Base-by-base conservation (phyloP, 2,888 invertebrate genomes). In the Drosophila anomalipes region DNA sequence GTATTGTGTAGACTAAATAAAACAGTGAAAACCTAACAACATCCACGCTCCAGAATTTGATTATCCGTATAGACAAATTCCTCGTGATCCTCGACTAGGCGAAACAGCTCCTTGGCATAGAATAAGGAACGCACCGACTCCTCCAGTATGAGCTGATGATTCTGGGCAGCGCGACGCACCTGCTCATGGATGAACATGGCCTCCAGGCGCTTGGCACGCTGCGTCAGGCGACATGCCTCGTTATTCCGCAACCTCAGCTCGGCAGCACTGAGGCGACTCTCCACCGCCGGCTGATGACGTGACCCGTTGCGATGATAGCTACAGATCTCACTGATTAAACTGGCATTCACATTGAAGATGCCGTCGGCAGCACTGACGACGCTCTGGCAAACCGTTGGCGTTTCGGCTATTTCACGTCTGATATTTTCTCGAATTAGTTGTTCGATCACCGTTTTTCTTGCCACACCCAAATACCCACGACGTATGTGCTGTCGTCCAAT, bases 31-130 rank as follows among this genome's bases (percentile, higher is more conserved):
- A 22, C 10, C 41, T 64, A 62, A 56, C 33, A 37, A 37, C 9
- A 47, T 7, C 30, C 10, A 14, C 56, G 63, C 2, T 44, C 53
- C 22, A 79, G 28, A 10, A 73, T 69, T 37, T 75, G 57, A 1
- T 74, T 67, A 22, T 79, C 85, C 6, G 60, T 63, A 14, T 74
- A 70, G 47, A 83, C 74, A 14, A 81, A 81, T 30, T 78, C 73
- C 57, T 83, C 80, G 33, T 82, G 82, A 35, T 82, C 74, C 51
- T 82, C 77, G n/a, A 87, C 69, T 0, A 92, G 70, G 9, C 82
- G 80, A 30, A 82, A 79, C 28, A 92, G 66, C 22, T 86, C 68
- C 64, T 90, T 89, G 77, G 92, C 79, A 60, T 92, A 92, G 60
- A 77, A 78, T 6, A 88, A 70, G 5, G 90, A 90, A 19, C 92